Conservation (phyloP, 2,113 vertebrate species). For the Neopipo cinnamomea region DNA sequence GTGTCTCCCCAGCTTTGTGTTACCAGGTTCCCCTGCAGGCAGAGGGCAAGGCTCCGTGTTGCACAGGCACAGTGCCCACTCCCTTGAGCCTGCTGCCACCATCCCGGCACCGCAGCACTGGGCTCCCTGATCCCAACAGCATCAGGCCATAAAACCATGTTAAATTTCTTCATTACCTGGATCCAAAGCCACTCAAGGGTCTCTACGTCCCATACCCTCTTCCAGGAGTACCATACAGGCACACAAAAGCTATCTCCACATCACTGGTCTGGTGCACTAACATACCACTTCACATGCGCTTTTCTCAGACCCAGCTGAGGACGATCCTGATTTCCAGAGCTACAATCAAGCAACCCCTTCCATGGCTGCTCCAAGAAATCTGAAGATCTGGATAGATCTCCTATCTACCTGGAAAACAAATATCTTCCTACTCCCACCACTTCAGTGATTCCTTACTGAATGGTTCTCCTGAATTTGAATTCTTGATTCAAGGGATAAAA, state of each 20-base stretch:
- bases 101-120: not conserved
- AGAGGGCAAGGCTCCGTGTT: not conserved
- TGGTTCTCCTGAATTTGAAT: not conserved
- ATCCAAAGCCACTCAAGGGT: not conserved
- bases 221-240: not conserved
- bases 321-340: not conserved
- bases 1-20: not conserved
- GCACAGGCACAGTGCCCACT: not conserved
- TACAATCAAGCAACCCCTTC: not conserved
- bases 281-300: accelerated
- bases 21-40: not conserved
- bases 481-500: not conserved
- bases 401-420: not conserved
- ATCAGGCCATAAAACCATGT: not conserved
- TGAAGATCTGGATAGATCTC: not conserved
- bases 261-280: not conserved
- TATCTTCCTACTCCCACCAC: not conserved
- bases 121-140: accelerated
- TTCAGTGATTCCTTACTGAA: not conserved
- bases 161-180: accelerated
- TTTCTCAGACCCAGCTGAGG: not conserved
- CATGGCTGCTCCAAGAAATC: not conserved
- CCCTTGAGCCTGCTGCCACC: not conserved
- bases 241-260: not conserved
- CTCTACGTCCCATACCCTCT: not conserved